Evolutionary conservation across 2,888 invertebrate genomes (phyloP).

Genomic region (Cataglyphis livida): DNA sequence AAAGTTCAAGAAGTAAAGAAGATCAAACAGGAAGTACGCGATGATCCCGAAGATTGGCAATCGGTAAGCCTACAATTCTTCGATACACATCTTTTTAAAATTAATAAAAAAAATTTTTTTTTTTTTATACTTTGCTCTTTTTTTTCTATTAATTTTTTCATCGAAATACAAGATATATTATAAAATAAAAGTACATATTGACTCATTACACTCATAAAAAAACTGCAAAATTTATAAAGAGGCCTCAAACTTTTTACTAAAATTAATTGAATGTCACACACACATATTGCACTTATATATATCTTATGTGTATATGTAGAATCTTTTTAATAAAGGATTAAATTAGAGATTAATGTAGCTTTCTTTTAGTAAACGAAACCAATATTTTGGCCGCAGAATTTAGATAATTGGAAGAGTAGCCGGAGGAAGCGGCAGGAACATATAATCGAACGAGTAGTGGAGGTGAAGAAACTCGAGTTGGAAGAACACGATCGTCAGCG

Average conservation of each 20-base stretch:
- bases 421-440: constrained; percentile 96
- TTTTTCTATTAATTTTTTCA: background rate
- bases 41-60: constrained; percentile 97
- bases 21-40: constrained; percentile 92
- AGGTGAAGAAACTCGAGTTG: constrained; percentile 94
- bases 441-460: constrained; percentile 95
- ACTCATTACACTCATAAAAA: background rate
- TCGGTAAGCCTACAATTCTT: constrained; percentile 88
- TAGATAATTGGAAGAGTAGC: constrained; percentile 97
- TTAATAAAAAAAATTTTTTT: background rate
- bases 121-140: background rate
- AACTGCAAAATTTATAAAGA: background rate
- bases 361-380: background rate
- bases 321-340: constrained; percentile 19
- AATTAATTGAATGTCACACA: background rate
- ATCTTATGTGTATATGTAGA: constrained; percentile 7
- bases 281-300: background rate
- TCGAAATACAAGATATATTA: background rate
- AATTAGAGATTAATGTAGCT: background rate
- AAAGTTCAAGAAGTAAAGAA: constrained; percentile 94
- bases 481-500: constrained; percentile 91
- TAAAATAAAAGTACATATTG: background rate
- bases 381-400: constrained; percentile 88
- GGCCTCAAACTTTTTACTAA: background rate
- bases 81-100: background rate